Evolutionary conservation across 2,888 invertebrate genomes (phyloP).

Genomic region (Taphrorychus bicolor): DNA sequence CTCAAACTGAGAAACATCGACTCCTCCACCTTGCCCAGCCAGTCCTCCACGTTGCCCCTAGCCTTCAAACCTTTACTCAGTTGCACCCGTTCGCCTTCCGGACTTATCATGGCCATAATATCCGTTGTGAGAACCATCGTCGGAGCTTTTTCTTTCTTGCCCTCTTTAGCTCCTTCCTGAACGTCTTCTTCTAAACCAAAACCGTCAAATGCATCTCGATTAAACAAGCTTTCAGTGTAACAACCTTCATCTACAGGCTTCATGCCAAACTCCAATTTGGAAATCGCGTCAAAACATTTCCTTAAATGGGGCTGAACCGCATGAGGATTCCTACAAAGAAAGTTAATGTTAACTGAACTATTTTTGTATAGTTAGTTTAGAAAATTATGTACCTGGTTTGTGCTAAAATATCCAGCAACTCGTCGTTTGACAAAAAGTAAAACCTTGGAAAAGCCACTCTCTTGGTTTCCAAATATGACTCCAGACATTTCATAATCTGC

Average conservation of each 20-base stretch:
- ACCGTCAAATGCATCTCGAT: no score
- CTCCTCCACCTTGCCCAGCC: constrained; percentile 90
- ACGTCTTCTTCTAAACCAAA: constrained; percentile 24
- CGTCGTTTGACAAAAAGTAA: constrained; percentile 90
- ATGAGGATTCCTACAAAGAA: constrained; percentile 72
- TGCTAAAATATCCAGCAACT: constrained; percentile 86
- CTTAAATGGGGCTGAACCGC: constrained; percentile 90
- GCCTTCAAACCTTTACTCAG: constrained; percentile 79
- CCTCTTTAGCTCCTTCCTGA: constrained; percentile 56
- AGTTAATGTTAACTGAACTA: neutral
- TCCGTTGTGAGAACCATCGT: constrained; percentile 74
- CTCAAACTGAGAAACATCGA: constrained; percentile 85
- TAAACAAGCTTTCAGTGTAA: neutral
- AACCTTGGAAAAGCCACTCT: constrained; percentile 87
- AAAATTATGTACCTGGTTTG: constrained; percentile 61
- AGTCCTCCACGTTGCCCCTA: constrained; percentile 90
- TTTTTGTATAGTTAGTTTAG: neutral
- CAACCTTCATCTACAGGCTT: constrained; percentile 58
- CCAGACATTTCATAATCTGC: constrained; percentile 88
- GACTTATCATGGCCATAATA: constrained; percentile 88
- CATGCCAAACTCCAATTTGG: constrained; percentile 77
- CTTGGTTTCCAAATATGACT: constrained; percentile 88
- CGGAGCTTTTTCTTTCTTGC: constrained; percentile 35
- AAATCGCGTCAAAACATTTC: constrained; percentile 88
- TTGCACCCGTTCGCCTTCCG: constrained; percentile 83